Base-by-base conservation (phyloP, 2,888 invertebrate genomes). In the Melipona bicolor region DNA sequence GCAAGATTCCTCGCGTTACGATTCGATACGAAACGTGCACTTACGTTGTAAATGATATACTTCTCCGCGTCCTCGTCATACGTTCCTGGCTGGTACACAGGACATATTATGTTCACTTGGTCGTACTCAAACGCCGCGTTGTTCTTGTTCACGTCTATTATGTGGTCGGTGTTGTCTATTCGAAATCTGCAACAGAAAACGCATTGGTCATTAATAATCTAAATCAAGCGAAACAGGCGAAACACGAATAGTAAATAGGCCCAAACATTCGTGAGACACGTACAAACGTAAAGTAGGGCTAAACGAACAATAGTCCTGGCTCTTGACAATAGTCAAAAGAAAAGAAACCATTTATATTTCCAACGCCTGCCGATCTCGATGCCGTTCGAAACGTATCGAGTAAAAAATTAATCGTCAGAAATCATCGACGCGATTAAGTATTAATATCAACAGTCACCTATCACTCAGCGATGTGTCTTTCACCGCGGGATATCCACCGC, bases 101-200 rank as follows among this genome's bases (percentile, higher is more conserved):
- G 98, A 96, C 98, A 99, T 94, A 98, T 98, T 94, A 99, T 97
- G 94, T 98, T 98, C 93, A 98, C 98, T 96, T 98, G 98, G 95
- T 99, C 98, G 95, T 98, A 98, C 95, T 98, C 98, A 94, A 98
- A 98, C 93, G 97, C 97, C 90, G 97, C 96, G 95, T 98, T 98
- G 90, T 98, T 98, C 95, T 98, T 97, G 95, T 98, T 98, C 92
- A 99, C 97, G 95, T 99, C 98, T 95, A 98, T 98, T 95, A 99
- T 98, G 95, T 99, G 98, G 95, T 99, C 98, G 71, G 98, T 98
- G 95, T 99, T 99, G 96, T 99, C 98, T 96, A 98, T 98, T 95
- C 98, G 97, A 95, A 99, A 99, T 96, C 96, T 96, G 96, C 89
- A 95, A 95, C 92, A 93, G 91, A 89, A 88, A 87, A 79, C 73